Percentiles rank a stretch among this genome's conserved stretches.
phyloP scores from a whole-genome alignment of 2,888 invertebrate species.

The Eucera pruinosa region DNA sequence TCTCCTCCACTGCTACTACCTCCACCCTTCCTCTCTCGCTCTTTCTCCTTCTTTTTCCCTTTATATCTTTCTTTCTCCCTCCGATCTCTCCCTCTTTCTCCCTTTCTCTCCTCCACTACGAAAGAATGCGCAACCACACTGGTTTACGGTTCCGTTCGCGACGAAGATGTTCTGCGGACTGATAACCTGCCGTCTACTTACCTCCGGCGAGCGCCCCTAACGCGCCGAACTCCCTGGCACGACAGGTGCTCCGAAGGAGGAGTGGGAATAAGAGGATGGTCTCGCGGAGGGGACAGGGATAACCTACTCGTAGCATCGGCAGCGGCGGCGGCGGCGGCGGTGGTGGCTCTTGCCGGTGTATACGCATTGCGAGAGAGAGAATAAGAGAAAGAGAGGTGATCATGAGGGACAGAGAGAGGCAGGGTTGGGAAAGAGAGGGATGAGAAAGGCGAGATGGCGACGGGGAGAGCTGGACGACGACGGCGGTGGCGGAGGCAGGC shows the following conservation, averaged over 20 bases:
- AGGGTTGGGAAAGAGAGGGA: constrained; percentile 31
- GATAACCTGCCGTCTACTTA: constrained; percentile 84
- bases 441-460: constrained; percentile 52
- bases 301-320: constrained; percentile 56
- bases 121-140: constrained; percentile 66
- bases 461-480: constrained; percentile 67
- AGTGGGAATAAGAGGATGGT: constrained; percentile 77
- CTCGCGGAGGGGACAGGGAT: constrained; percentile 73
- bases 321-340: constrained; percentile 54
- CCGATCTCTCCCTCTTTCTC: constrained; percentile 33
- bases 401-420: neutral
- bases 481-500: constrained; percentile 63
- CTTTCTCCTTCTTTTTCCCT: constrained; percentile 10
- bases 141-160: constrained; percentile 77
- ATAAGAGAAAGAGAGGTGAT: constrained; percentile 38
- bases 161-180: constrained; percentile 83
- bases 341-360: constrained; percentile 50
- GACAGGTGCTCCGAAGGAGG: constrained; percentile 80
- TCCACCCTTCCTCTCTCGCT: constrained; percentile 39
- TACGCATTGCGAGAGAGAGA: constrained; percentile 51
- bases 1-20: constrained; percentile 45
- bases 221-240: constrained; percentile 77
- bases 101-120: constrained; percentile 45
- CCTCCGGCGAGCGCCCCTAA: constrained; percentile 79
- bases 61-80: constrained; percentile 16